Evolutionary conservation across 1,140 invertebrate species (phyloP), one percentile per base, ranked within the genome.

Genomic region (Antheraea pernyi): DNA sequence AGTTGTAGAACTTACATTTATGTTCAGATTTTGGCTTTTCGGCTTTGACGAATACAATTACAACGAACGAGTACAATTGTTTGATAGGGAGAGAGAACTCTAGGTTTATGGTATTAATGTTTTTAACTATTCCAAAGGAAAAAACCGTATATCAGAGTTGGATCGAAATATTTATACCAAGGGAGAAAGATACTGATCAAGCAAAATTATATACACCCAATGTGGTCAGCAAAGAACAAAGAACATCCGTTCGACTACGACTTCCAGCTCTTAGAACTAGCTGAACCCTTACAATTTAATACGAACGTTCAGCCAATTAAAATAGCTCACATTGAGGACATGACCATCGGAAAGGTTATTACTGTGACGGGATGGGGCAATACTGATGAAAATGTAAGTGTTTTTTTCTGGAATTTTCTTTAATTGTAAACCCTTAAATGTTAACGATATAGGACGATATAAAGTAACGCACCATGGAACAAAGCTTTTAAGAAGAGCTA

Each of bases 361-460:
- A 88, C 88, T 0, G 88, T 91, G 0, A 88, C 88, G 62, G 89
- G 89, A 11, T 91, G 89, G 89, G 89, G 89, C 0, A 91, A 91
- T 66, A 90, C 85, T 11, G 79, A 87, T 60, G 89, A 91, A 71
- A 90, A 90, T 73, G 89, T 89, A 74, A 89, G 87, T 67, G 10
- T 30, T 30, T 30, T n/a, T 30, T 30, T 30, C 22, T 30, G 4
- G 22, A n/a, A n/a, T 30, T 1, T 30, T 30, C 22, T 30, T 30
- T 2, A 30, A 30, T 30, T 30, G 1, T 30, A 30, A 30, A 2
- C 22, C 4, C 4, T 30, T 30, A 4, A 2, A 30, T 30, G 4
- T 30, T 2, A 30, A 30, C 22, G 22, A 30, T 30, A 1, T 30
- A 30, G 22, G 22, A 30, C 22, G 4, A 30, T 30, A 4, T 30